Evolutionary conservation across 2,113 vertebrate genomes (phyloP).

Genomic region (Pao palembangensis): DNA sequence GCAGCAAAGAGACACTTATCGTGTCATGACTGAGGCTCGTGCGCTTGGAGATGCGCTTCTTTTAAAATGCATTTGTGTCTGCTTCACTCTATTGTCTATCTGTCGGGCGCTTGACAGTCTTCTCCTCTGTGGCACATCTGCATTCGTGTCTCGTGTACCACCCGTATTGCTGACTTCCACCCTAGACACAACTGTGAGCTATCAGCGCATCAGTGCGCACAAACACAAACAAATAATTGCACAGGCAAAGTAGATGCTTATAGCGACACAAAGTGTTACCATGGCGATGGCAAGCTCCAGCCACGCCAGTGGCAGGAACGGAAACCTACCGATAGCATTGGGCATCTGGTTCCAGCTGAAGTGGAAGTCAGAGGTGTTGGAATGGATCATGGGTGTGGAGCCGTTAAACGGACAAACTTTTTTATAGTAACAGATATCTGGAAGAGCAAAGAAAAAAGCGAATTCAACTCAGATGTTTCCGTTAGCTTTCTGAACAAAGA

Average conservation of each 20-base stretch:
- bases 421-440: slow-evolving; percentile 94
- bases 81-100: no score
- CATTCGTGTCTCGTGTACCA: no score
- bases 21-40: no score
- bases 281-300: slow-evolving; percentile 49
- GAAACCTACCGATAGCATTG: slow-evolving; percentile 86
- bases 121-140: no score
- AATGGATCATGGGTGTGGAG: slow-evolving; percentile 89
- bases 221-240: slow-evolving; percentile 14
- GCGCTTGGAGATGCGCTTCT: slow-evolving; percentile 12
- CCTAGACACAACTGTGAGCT: slow-evolving; percentile 17
- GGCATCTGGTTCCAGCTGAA: slow-evolving; percentile 99
- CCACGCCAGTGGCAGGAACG: slow-evolving; percentile 22
- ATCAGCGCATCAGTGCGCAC: not conserved
- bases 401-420: slow-evolving; percentile 94
- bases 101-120: no score
- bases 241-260: slow-evolving; percentile 17
- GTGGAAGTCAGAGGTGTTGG: slow-evolving; percentile 91
- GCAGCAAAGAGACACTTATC: not conserved
- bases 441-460: slow-evolving; percentile 11
- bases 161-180: not conserved
- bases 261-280: slow-evolving; percentile 48
- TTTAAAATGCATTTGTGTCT: no score
- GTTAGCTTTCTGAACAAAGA: not conserved
- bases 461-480: not conserved